Evolutionary conservation across 1,140 invertebrate genomes (phyloP), one percentile per base, ranked within the genome.

Genomic region (Drosophila trapezifrons): DNA sequence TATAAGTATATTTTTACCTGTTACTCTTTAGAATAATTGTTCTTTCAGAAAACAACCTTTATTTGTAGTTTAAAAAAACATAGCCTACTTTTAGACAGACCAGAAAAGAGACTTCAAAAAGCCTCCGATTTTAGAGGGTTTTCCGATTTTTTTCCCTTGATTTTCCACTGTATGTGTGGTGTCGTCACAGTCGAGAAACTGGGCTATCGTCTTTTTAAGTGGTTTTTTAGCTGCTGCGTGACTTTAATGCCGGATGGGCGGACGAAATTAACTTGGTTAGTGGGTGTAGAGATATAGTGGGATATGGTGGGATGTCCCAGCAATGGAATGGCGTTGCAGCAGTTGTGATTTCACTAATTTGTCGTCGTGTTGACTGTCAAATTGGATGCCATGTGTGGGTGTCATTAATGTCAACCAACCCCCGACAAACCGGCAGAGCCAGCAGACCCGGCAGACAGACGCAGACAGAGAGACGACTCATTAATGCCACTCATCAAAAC

Each of bases 401-500:
- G 83, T 89, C 83, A 89, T 87, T 87, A 87, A 87, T 87, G 83
- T 87, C 83, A 85, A 64, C 72, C 83, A 86, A 64, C 74, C 57
- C 57, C 59, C 75, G 70, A 25, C 42, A 29, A 47, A 18, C 32
- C n/a, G 25, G 4, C 10, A 27, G 27, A 51, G 8, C 17, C 17
- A 6, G 47, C 25, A 49, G 25, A 29, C 4, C 45, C 25, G 5
- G 58, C 46, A 74, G 67, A 80, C 63, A 85, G 62, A 76, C 64
- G 57, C 56, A 85, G 78, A 86, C 78, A 85, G 64, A 87, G 79
- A 82, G 79, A 80, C 80, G 83, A 89, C 83, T 87, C 83, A 87
- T 87, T 87, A 87, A 87, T 89, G 83, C 84, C 84, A 89, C 83
- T 87, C 83, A 87, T 87, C 83, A 87, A 87, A 89, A 89, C 83